Evolutionary conservation across 2,113 vertebrate species (phyloP).

Genomic region (Limanda limanda): DNA sequence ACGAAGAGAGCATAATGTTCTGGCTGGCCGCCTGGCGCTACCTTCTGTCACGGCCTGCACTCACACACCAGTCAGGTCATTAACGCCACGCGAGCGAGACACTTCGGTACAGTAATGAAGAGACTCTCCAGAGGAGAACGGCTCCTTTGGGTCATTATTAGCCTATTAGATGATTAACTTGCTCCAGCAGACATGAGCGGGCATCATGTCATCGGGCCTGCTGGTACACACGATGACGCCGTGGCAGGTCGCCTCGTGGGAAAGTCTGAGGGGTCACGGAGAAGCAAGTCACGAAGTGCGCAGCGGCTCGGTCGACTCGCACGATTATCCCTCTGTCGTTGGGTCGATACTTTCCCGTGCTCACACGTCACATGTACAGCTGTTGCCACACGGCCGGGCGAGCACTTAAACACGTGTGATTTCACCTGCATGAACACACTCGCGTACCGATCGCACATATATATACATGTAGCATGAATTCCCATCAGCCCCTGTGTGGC

Average conservation of each 20-base stretch:
- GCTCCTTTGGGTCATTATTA: conserved; percentile 64
- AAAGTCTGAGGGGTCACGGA: conserved; percentile 1
- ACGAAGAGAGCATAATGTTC: conserved; percentile 23
- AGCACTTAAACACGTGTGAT: conserved; percentile 38
- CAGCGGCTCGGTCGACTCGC: conserved; percentile 1
- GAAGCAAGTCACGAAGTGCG: not conserved
- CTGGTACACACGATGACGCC: conserved; percentile 36
- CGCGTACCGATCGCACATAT: not conserved
- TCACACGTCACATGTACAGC: conserved; percentile 28
- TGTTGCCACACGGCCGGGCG: conserved; percentile 28
- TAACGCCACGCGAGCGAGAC: conserved; percentile 53
- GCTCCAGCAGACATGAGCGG: conserved; percentile 31
- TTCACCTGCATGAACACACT: conserved; percentile 32
- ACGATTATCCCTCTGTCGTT: conserved; percentile 21
- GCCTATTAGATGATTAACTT: conserved; percentile 65
- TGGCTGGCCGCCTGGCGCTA: conserved; percentile 45
- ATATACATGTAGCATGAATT: conserved; percentile 23
- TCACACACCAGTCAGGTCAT: conserved; percentile 44
- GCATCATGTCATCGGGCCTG: conserved; percentile 26
- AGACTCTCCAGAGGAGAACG: conserved; percentile 27
- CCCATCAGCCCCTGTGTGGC: conserved; percentile 1
- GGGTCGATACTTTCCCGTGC: conserved; percentile 19
- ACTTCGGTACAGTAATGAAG: conserved; percentile 34
- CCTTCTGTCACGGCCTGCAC: conserved; percentile 39
- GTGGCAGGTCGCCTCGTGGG: conserved; percentile 6